Evolutionary conservation across 2,113 vertebrate species (phyloP).

Genomic region (Python bivittatus): DNA sequence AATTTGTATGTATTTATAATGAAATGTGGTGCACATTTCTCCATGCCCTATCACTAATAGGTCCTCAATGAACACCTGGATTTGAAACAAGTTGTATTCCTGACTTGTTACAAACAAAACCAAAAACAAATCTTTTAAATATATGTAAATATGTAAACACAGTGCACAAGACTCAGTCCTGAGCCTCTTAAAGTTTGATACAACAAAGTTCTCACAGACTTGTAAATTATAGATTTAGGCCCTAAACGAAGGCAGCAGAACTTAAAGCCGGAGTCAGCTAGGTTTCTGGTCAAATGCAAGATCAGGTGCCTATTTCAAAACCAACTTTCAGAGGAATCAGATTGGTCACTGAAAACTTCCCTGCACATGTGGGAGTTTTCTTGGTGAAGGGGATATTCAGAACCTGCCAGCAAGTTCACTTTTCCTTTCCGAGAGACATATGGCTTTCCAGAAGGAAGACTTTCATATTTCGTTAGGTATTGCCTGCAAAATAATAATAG

Average conservation of each 20-base stretch:
- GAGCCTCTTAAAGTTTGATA: slow-evolving; percentile 48
- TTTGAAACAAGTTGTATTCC: slow-evolving; percentile 33
- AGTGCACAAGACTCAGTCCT: slow-evolving; percentile 66
- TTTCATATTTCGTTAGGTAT: slow-evolving; percentile 83
- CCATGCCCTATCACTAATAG: neutral
- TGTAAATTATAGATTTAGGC: slow-evolving; percentile 43
- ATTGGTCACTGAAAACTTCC: slow-evolving; percentile 74
- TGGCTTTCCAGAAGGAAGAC: slow-evolving; percentile 78
- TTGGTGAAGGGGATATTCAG: slow-evolving; percentile 92
- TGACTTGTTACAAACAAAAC: slow-evolving; percentile 66
- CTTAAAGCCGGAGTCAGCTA: slow-evolving; percentile 39
- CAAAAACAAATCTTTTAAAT: slow-evolving; percentile 79
- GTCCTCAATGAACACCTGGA: slow-evolving; percentile 19
- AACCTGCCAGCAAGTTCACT: slow-evolving; percentile 76
- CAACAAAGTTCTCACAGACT: slow-evolving; percentile 49
- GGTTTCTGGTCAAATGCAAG: slow-evolving; percentile 15
- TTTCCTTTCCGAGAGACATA: slow-evolving; percentile 73
- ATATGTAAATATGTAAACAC: slow-evolving; percentile 92
- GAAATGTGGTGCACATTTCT: neutral
- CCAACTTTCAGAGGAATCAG: slow-evolving; percentile 68
- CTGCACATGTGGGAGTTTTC: slow-evolving; percentile 98
- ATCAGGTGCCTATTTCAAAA: slow-evolving; percentile 65
- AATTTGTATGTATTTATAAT: neutral
- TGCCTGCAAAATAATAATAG: slow-evolving; percentile 72
- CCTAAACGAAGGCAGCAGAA: slow-evolving; percentile 24